Evolutionary conservation across 2,797 vertebrate genomes (phyloP).

Genomic region (Gila robusta): DNA sequence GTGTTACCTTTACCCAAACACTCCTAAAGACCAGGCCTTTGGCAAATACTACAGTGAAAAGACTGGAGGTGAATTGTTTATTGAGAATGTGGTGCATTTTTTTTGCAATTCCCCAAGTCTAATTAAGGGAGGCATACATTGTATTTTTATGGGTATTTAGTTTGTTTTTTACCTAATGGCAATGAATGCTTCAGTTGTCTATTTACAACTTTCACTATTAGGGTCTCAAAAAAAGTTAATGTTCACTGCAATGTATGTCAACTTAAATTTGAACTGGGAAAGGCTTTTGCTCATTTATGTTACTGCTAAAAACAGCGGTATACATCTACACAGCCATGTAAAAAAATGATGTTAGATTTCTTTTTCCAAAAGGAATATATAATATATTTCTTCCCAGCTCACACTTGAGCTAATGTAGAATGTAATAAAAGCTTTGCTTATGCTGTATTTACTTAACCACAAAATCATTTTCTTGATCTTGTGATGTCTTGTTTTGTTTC

Average conservation of each 20-base stretch:
- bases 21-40: slow-evolving; percentile 86
- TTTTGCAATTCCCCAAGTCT: neutral
- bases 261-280: neutral
- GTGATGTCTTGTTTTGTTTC: slow-evolving; percentile 61
- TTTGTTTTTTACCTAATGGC: neutral
- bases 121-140: neutral
- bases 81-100: neutral
- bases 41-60: slow-evolving; percentile 84
- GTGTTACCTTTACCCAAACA: slow-evolving; percentile 86
- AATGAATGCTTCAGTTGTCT: neutral
- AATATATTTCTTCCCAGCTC: neutral
- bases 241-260: neutral
- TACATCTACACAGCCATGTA: neutral
- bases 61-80: slow-evolving; percentile 70
- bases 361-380: neutral
- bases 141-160: neutral
- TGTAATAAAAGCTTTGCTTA: neutral
- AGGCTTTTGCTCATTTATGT: neutral
- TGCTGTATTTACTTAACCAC: neutral
- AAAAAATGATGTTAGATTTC: neutral
- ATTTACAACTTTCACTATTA: neutral
- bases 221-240: neutral
- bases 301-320: neutral
- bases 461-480: neutral
- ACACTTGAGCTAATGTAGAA: neutral